Conservation (phyloP, 2,113 vertebrate species). For the Petroica traversi region DNA sequence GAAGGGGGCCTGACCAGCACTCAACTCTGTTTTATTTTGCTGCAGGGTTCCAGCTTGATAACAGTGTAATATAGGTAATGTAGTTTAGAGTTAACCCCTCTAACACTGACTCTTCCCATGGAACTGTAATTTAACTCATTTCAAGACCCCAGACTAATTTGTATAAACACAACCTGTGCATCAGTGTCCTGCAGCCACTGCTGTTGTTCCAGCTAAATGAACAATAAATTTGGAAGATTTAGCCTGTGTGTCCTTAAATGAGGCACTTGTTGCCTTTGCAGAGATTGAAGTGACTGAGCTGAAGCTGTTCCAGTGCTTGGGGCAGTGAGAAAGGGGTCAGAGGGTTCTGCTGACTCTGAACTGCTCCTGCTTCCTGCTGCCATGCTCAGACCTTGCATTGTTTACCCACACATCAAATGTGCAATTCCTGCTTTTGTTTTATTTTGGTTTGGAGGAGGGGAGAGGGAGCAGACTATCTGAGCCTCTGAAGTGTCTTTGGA, state of each 20-base stretch:
- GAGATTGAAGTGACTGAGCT: not conserved
- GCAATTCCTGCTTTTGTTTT: constrained; percentile 53
- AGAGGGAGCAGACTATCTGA: not conserved
- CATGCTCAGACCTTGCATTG: not conserved
- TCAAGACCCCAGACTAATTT: not conserved
- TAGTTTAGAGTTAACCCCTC: not conserved
- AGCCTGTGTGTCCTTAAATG: not conserved
- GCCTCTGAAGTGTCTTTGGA: not conserved
- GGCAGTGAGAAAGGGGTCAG: not conserved
- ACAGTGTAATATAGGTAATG: not conserved
- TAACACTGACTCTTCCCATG: not conserved
- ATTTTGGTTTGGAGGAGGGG: not conserved
- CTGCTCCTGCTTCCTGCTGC: constrained; percentile 49
- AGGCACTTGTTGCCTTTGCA: not conserved
- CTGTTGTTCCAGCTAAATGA: fast-evolving
- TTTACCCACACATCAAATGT: not conserved
- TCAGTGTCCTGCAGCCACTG: not conserved
- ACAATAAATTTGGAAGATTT: not conserved
- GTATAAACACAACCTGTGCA: not conserved
- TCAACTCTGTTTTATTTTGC: not conserved
- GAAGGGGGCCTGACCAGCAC: not conserved
- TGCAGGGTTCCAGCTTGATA: not conserved
- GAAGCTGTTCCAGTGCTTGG: not conserved
- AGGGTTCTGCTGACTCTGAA: not conserved
- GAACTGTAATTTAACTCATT: not conserved